These are phyloP conservation scores for Stichodactyla helianthus DNA, from an alignment of 64 coral and sea anemone species.

Conservation along the genomic window DNA sequence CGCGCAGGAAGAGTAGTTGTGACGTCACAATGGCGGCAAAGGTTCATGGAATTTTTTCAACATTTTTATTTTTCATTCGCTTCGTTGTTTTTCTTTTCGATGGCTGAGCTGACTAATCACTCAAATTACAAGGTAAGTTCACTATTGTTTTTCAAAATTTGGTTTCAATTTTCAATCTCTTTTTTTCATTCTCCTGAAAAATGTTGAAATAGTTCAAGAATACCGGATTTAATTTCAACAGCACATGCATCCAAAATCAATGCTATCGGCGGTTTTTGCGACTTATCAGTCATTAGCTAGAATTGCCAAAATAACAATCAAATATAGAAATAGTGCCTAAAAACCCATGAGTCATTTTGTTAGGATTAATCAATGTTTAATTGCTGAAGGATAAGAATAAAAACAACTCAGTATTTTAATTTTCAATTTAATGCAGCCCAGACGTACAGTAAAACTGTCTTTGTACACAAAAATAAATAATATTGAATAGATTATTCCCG, in stretches of 20 bases:
- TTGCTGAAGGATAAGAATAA: too few species aligned
- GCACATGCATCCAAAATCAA: too few species aligned
- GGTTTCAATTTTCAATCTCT: too few species aligned
- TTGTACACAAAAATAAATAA: background rate
- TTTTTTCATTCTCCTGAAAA: too few species aligned
- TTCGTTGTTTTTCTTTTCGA: background rate
- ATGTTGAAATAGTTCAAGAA: too few species aligned
- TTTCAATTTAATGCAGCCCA: background rate
- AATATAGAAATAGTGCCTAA: too few species aligned
- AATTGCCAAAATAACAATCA: too few species aligned
- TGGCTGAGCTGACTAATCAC: background rate
- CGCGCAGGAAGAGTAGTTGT: background rate
- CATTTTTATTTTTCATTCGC: background rate
- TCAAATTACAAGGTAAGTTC: background rate
- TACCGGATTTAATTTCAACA: too few species aligned
- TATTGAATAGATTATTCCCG: background rate
- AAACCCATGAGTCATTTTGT: too few species aligned
- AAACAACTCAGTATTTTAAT: background rate
- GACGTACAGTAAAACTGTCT: background rate
- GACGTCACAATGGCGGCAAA: background rate
- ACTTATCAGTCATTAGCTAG: too few species aligned
- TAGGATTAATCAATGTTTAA: too few species aligned
- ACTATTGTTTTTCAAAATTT: background rate
- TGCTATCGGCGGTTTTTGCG: too few species aligned
- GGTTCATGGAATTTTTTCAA: background rate